phyloP scores from a whole-genome alignment of 2,113 vertebrate species.

The Nibea albiflora region DNA sequence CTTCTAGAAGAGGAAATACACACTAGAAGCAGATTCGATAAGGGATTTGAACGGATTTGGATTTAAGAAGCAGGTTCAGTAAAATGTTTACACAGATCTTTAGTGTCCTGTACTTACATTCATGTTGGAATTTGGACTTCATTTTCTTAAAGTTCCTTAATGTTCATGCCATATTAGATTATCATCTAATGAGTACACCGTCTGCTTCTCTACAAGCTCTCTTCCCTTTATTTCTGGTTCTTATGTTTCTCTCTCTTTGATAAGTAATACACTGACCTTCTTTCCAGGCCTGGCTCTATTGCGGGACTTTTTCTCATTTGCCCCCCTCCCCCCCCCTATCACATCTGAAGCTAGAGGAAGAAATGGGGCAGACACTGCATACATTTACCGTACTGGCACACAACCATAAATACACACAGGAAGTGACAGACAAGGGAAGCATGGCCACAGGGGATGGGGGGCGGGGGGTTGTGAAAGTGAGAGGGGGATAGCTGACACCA shows the following conservation, averaged over 20 bases:
- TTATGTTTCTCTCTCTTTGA: constrained; percentile 45
- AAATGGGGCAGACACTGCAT: constrained; percentile 82
- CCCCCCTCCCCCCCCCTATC: background rate
- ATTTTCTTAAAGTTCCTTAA: background rate
- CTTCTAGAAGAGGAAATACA: background rate
- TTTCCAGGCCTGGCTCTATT: constrained; percentile 52
- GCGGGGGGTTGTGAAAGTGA: constrained; percentile 13
- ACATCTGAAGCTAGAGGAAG: constrained; percentile 72
- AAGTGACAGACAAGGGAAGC: constrained; percentile 64
- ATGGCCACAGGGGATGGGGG: constrained; percentile 57
- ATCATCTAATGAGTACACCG: background rate
- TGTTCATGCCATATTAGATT: background rate
- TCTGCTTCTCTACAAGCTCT: constrained; percentile 30
- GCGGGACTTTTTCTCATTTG: constrained; percentile 38
- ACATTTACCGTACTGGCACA: constrained; percentile 71
- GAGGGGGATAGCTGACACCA: constrained; percentile 46
- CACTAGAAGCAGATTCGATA: background rate
- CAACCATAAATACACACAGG: constrained; percentile 69
- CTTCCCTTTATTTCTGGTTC: constrained; percentile 37
- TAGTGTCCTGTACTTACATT: background rate
- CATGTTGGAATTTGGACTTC: background rate
- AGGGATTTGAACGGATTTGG: background rate
- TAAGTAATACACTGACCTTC: constrained; percentile 57
- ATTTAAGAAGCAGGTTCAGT: background rate
- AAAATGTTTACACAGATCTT: background rate